Evolutionary conservation across 2,797 vertebrate species (phyloP), one percentile per base, ranked within the genome.

Genomic region (Gymnopithys bicolor): DNA sequence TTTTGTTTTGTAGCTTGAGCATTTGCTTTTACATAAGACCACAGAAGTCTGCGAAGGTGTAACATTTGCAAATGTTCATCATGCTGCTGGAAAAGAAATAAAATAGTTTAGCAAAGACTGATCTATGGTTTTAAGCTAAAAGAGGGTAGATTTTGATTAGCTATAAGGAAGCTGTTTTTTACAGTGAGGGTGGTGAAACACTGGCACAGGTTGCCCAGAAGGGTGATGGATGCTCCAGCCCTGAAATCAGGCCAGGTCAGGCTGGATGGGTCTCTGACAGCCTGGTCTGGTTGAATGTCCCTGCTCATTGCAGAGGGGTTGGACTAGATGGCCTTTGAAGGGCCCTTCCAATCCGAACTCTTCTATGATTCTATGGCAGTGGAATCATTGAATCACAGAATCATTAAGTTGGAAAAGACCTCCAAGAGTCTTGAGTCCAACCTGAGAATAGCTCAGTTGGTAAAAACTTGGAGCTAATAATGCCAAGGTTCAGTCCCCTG

Each of bases 391-490:
- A 33, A 35, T 10, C 41, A 59, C 48, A 14, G 30, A 33, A 3
- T 3, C 7, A 3, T 10, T 7, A 7, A 6, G 14, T 4, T 51
- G 33, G 53, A 11, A 41, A 46, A 53, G 17, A 24, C 13, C 14
- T 56, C 41, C 49, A 23, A 7, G 43, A 5, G 5, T 25, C 19
- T 7, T 0, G 1, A 62, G 48, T 18, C 41, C 56, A 41, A 3
- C 19, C 52, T 32, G 51, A 52, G 51, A 52, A 30, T 30, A 52
- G 30, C 52, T 53, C 52, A 53, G 19, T 21, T 53, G 30, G 30
- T 53, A 53, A 32, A 32, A 13, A 53, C 30, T 53, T 53, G 52
- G 30, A 21, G 11, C 11, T 53, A 21, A 32, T 53, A 53, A 32
- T 53, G 52, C 30, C 52, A 32, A 53, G 52, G 30, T 9, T 32